phyloP scores from a whole-genome alignment of 92 coral and sea anemone genomes.

The Galaxea fascicularis region DNA sequence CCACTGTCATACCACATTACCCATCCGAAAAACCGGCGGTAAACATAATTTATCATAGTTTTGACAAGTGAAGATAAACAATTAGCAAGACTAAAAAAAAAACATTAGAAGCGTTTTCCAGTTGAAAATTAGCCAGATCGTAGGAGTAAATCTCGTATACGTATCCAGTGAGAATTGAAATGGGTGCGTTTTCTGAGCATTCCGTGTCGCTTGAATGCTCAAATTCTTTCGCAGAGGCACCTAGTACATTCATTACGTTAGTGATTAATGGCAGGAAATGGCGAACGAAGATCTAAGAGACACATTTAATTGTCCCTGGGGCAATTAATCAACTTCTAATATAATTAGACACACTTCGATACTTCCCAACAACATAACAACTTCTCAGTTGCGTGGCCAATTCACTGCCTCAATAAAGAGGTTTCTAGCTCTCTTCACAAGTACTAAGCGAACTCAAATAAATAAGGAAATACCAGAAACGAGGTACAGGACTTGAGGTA shows the following conservation, averaged over 20 bases:
- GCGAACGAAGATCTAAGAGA: conserved; percentile 42
- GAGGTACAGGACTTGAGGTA: background rate
- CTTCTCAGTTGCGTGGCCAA: background rate
- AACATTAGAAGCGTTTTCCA: background rate
- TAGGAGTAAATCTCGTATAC: background rate
- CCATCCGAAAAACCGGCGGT: background rate
- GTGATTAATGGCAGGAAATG: conserved; percentile 64
- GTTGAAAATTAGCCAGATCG: background rate
- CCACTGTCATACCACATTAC: conserved; percentile 23
- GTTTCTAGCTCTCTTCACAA: background rate
- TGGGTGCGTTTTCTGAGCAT: background rate
- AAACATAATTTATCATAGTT: conserved; percentile 16
- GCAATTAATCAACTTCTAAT: conserved; percentile 51
- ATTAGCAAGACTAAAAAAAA: background rate
- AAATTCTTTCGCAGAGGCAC: conserved; percentile 32
- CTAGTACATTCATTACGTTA: conserved; percentile 26
- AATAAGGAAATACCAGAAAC: background rate
- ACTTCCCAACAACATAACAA: conserved; percentile 11
- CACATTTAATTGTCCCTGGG: conserved; percentile 30
- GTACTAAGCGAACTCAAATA: no score
- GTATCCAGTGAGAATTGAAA: background rate
- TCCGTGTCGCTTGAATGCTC: background rate
- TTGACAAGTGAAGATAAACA: conserved; percentile 35
- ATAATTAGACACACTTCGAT: conserved; percentile 32
- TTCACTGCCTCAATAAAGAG: background rate